Evolutionary conservation across 2,797 vertebrate species (phyloP), one percentile per base, ranked within the genome.

Genomic region (Siniperca scherzeri): DNA sequence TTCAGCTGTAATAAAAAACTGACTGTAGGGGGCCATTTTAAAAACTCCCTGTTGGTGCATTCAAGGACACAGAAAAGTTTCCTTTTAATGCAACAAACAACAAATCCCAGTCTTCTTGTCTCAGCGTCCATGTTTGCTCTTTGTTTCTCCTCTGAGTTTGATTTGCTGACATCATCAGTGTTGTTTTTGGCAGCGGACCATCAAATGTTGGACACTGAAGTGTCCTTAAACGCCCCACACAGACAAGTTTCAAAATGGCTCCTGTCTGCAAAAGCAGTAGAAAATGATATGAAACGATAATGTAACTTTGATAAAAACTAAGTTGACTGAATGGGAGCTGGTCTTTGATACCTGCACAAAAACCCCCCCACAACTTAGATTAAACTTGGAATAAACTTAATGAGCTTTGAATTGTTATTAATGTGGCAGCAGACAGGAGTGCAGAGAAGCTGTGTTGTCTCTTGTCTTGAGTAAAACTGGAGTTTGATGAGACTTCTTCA

Each of bases 181-280:
- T 14, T 27, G 60, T 7, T 38, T 65, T 60, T 67, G 55, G 70
- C 36, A 59, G 60, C 30, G 1, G 2, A 55, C 2, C 9, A 2
- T 71, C 60, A 33, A 40, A n/a, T 38, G 46, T 44, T 42, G 61
- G 36, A 76, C 10, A 8, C 40, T 3, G 25, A 30, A 13, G 5
- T 53, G 77, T 78, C 60, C 68, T 78, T 4, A 38, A 78, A 78
- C 2, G 50, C 38, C 60, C 50, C 59, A 33, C 67, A 5, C 59
- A 62, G 14, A n/a, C 8, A 22, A 25, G 16, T 12, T 57, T 55
- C 48, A 64, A 21, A 56, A 64, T 33, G 36, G 12, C 55, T 75
- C 38, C 61, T 17, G 6, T 12, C 50, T 40, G 33, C n/a, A 48
- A 11, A 12, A 50, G 53, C n/a, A 12, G 9, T 6, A 5, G 1